Percentiles rank a stretch among this genome's conserved stretches.
phyloP scores from a whole-genome alignment of 2,113 vertebrate genomes.

The Apus apus region DNA sequence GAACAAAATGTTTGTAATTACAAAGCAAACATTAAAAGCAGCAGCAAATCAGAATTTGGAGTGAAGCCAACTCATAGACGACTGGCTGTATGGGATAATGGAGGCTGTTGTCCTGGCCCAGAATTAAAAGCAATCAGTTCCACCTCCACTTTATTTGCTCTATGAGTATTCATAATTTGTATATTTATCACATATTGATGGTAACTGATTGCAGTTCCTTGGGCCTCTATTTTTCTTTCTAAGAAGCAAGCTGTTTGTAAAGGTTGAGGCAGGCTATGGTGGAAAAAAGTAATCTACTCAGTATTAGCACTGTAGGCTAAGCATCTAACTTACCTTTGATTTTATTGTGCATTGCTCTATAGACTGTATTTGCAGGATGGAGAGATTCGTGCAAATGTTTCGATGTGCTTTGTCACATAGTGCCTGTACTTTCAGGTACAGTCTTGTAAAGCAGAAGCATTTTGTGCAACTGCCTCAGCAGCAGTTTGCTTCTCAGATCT shows the following conservation, averaged over 20 bases:
- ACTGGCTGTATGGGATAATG: background rate
- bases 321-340: background rate
- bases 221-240: background rate
- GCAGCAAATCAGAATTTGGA: conserved; percentile 8
- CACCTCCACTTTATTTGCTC: background rate
- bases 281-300: background rate
- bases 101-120: background rate
- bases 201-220: background rate
- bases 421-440: background rate
- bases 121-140: background rate
- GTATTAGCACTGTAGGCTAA: background rate
- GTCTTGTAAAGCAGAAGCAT: background rate
- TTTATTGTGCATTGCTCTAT: background rate
- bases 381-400: background rate
- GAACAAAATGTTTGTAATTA: conserved; percentile 19
- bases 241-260: background rate
- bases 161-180: background rate
- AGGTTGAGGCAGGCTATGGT: background rate
- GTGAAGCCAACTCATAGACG: background rate
- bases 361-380: background rate
- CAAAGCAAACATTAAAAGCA: conserved; percentile 8
- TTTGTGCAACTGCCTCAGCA: background rate
- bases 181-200: background rate
- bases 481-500: background rate
- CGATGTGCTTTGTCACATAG: background rate